phyloP scores from a whole-genome alignment of 2,888 invertebrate species.

The Lycia hirtaria region DNA sequence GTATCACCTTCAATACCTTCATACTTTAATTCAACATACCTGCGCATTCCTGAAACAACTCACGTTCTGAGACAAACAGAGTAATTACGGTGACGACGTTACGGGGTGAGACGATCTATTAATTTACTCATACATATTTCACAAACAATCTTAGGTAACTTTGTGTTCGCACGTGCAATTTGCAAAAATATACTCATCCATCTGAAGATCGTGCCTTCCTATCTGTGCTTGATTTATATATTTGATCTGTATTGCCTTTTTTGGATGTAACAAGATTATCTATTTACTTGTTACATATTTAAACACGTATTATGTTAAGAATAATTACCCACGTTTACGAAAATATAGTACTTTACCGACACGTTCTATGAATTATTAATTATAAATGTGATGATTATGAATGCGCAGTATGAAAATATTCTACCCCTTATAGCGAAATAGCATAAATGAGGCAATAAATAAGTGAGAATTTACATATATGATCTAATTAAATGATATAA shows the following conservation, averaged over 20 bases:
- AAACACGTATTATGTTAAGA: slow-evolving; percentile 7
- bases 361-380: slow-evolving; percentile 43
- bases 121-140: slow-evolving; percentile 38
- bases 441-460: slow-evolving; percentile 48
- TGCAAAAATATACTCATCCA: slow-evolving; percentile 29
- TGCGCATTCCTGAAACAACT: slow-evolving; percentile 62
- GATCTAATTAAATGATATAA: slow-evolving; percentile 61
- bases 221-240: slow-evolving; percentile 17
- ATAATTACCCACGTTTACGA: slow-evolving; percentile 26
- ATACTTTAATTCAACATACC: slow-evolving; percentile 6
- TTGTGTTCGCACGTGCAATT: slow-evolving; percentile 9
- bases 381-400: slow-evolving; percentile 40
- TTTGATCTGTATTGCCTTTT: slow-evolving; percentile 25
- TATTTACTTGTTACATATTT: slow-evolving; percentile 12
- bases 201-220: slow-evolving; percentile 22
- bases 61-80: slow-evolving; percentile 58
- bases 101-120: slow-evolving; percentile 45
- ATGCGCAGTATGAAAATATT: slow-evolving; percentile 48
- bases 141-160: slow-evolving; percentile 40
- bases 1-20: background rate
- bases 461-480: slow-evolving; percentile 49
- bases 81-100: slow-evolving; percentile 46
- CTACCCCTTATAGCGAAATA: slow-evolving; percentile 38
- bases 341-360: slow-evolving; percentile 31
- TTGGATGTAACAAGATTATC: slow-evolving; percentile 11